These are phyloP conservation scores for Lepisosteus osseus DNA, from an alignment of 2,113 vertebrate genomes.

Conservation along the genomic window DNA sequence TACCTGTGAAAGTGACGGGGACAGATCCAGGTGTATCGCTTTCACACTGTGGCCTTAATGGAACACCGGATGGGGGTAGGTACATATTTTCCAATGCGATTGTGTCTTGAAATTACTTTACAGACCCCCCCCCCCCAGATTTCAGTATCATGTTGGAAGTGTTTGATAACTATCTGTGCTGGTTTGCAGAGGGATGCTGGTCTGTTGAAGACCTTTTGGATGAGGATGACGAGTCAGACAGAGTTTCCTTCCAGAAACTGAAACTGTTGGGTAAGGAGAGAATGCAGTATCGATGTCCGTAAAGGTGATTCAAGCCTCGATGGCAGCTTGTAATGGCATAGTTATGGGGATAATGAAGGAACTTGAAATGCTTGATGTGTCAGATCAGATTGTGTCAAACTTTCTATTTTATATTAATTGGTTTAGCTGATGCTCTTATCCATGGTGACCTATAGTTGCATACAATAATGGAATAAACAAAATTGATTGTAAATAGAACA, in stretches of 20 bases:
- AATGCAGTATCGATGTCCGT: too few relatives aligned
- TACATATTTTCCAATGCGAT: background rate
- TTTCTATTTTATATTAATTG: too few relatives aligned
- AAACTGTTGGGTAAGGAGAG: slow-evolving; percentile 71
- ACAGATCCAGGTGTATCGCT: too few relatives aligned
- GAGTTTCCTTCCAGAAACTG: slow-evolving; percentile 75
- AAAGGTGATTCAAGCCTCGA: too few relatives aligned
- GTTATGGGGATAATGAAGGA: too few relatives aligned
- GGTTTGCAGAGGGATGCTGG: slow-evolving; percentile 41
- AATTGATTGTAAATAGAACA: too few relatives aligned
- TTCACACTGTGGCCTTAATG: background rate
- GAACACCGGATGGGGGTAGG: background rate
- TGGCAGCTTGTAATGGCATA: too few relatives aligned
- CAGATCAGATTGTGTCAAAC: too few relatives aligned
- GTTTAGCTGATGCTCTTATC: too few relatives aligned
- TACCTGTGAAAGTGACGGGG: slow-evolving; percentile 30
- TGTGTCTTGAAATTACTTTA: background rate
- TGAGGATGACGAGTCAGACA: slow-evolving; percentile 76
- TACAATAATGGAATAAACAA: too few relatives aligned
- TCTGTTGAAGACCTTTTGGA: slow-evolving; percentile 66
- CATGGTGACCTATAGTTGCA: too few relatives aligned
- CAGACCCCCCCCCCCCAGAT: background rate
- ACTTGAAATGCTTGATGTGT: too few relatives aligned
- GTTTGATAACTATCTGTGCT: background rate
- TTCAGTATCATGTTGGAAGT: background rate